Evolutionary conservation across 1,140 invertebrate species (phyloP), one percentile per base, ranked within the genome.

Genomic region (Formica selysi): DNA sequence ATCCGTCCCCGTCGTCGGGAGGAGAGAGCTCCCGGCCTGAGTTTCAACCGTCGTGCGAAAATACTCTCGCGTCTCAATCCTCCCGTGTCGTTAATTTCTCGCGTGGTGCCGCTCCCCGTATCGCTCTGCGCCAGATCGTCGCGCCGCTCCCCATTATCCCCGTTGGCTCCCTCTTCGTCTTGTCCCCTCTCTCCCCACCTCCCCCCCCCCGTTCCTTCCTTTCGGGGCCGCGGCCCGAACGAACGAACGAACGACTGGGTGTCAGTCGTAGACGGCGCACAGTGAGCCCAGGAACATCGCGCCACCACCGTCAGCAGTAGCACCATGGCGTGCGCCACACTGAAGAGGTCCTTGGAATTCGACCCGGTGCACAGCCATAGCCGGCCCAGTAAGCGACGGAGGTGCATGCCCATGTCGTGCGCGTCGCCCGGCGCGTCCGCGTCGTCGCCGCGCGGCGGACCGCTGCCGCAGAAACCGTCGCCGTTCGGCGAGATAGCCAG

Each of bases 321-420:
- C 54, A 73, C 79, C 54, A 99, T 99, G 98, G 98, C 98, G 96
- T 99, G 98, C 96, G 98, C 98, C 95, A 99, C 98, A 92, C 96
- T 99, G 83, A 99, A 99, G 96, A 97, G 98, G 94, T 97, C 97
- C 93, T 96, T 98, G 92, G 98, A 99, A 95, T 99, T 98, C 96
- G 98, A 99, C 95, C 97, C 98, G 44, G 96, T 98, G 83, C 96
- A 97, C 91, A 97, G 96, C 94, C 96, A 97, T 90, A 97, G 97
- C 91, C 96, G 97, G 87, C 97, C 98, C 38, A 97, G 97, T 79
- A 99, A 98, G 95, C 96, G 98, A 94, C 96, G 98, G 95, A 97
- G 98, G 96, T 99, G 98, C 96, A 96, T 97, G 92, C 98, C 98
- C 74, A 97, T 98, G 96, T 81, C 65, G 32, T 96, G 96, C 93